These are phyloP conservation scores for Myotis vivesi DNA, from an alignment of 2,797 vertebrate species.

Conservation along the genomic window DNA sequence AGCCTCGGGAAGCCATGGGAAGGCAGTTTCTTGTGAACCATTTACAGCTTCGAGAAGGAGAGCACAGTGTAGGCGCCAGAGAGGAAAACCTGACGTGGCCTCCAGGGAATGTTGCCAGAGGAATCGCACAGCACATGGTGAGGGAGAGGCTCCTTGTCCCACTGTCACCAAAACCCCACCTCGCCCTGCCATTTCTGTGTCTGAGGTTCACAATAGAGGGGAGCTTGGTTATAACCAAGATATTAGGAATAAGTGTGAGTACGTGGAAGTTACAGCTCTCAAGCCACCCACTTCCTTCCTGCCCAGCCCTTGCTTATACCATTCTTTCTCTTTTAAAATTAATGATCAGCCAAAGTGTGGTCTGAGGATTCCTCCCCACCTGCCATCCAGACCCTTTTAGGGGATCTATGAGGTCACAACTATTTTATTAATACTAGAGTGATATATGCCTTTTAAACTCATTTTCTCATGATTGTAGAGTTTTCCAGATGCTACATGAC, in stretches of 20 bases:
- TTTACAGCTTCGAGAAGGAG: constrained; percentile 40
- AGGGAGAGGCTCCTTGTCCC: neutral
- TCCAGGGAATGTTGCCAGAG: constrained; percentile 20
- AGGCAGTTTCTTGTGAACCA: constrained; percentile 47
- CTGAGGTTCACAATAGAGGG: neutral
- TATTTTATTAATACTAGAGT: neutral
- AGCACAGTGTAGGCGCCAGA: neutral
- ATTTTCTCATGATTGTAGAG: neutral
- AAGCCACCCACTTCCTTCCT: neutral
- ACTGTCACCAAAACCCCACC: neutral
- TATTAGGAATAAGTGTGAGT: neutral
- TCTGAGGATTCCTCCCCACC: neutral
- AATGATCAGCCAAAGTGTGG: neutral
- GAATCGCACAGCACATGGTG: neutral
- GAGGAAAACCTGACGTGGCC: constrained; percentile 50
- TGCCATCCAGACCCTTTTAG: neutral
- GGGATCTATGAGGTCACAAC: neutral
- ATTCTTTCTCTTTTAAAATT: neutral
- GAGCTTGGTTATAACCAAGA: neutral
- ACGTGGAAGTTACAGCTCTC: neutral
- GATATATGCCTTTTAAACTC: neutral
- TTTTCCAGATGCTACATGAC: constrained; percentile 2
- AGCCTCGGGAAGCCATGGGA: constrained; percentile 39
- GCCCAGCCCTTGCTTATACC: neutral
- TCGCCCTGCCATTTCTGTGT: neutral